Percentiles rank a stretch among this genome's conserved stretches.
Conservation (phyloP, 1,140 invertebrate genomes). For the Epicauta chinensis region DNA sequence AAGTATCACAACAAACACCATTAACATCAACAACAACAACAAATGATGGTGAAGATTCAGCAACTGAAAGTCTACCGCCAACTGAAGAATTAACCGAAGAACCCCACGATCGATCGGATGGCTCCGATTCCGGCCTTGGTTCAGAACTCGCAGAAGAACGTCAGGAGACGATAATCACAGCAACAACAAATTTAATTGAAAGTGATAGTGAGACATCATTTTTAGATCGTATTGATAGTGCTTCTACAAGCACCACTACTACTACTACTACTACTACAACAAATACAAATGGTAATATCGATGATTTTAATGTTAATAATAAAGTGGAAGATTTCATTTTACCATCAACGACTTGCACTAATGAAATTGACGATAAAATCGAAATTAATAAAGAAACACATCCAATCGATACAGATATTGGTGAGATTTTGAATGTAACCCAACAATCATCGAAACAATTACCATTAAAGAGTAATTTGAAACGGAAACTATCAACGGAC, state of each 20-base stretch:
- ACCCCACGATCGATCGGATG: constrained; percentile 56
- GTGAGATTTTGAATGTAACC: constrained; percentile 12
- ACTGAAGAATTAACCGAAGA: constrained; percentile 35
- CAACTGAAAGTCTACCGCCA: constrained; percentile 39
- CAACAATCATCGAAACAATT: constrained; percentile 10
- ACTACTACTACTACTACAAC: not conserved
- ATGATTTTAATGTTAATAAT: constrained; percentile 25
- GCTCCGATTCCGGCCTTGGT: constrained; percentile 69
- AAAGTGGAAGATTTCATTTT: constrained; percentile 17
- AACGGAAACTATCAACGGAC: constrained; percentile 46
- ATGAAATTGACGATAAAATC: constrained; percentile 26
- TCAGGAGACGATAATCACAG: constrained; percentile 33
- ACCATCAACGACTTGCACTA: constrained; percentile 13
- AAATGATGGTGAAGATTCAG: constrained; percentile 38
- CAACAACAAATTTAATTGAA: constrained; percentile 40
- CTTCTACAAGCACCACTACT: not conserved
- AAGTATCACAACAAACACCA: no score
- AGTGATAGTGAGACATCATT: constrained; percentile 51
- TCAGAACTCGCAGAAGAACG: constrained; percentile 44
- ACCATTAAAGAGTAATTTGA: constrained; percentile 49
- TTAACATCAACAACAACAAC: not conserved
- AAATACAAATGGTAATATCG: constrained; percentile 15
- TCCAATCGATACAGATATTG: constrained; percentile 6
- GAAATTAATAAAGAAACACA: constrained; percentile 14
- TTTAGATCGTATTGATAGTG: constrained; percentile 46